Conservation (phyloP, 1,140 invertebrate species). For the Diploscapter pachys region DNA sequence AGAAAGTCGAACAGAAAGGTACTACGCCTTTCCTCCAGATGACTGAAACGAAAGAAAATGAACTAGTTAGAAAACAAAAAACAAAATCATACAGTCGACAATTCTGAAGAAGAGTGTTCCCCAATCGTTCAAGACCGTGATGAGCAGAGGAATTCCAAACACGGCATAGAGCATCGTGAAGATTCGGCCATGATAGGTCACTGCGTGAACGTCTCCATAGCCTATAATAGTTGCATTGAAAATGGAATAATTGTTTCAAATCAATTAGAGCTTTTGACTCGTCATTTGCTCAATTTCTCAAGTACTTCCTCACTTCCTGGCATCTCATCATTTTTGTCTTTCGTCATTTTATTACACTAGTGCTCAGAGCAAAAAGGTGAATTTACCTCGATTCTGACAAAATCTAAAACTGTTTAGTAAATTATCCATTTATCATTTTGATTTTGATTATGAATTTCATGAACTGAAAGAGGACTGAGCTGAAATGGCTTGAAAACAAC, state of each 20-base stretch:
- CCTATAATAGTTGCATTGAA: constrained; percentile 15
- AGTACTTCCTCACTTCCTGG: neutral
- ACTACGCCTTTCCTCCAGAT: neutral
- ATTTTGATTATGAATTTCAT: no score
- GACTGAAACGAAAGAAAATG: neutral
- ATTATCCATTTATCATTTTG: no score
- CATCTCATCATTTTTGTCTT: no score
- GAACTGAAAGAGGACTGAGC: no score
- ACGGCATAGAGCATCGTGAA: constrained; percentile 36
- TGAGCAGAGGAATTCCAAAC: constrained; percentile 30
- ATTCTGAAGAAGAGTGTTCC: constrained; percentile 13
- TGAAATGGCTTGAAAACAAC: no score
- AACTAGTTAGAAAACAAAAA: neutral
- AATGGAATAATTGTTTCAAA: neutral
- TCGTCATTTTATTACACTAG: no score
- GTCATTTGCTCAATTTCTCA: neutral
- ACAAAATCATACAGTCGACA: neutral
- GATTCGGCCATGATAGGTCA: constrained; percentile 27
- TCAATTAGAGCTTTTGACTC: neutral
- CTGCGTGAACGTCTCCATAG: constrained; percentile 35
- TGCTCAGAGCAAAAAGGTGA: no score
- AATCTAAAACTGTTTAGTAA: no score
- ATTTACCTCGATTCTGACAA: no score
- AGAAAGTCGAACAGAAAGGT: neutral
- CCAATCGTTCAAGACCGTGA: constrained; percentile 22